Evolutionary conservation across 2,113 vertebrate genomes (phyloP).

Genomic region (Cololabis saira): DNA sequence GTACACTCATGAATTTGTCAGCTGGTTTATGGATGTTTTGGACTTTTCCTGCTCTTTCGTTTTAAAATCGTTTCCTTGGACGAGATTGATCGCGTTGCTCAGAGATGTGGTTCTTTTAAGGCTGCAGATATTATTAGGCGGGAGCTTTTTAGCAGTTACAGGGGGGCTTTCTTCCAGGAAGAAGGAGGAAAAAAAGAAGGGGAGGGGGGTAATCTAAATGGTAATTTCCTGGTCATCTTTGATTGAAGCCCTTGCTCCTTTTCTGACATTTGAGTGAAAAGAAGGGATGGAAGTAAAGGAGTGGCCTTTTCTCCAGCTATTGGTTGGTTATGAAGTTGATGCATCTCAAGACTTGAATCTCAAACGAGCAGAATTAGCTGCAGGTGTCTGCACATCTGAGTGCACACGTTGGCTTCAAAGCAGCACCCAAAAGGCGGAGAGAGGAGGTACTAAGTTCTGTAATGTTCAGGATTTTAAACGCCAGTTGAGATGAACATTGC

Average conservation of each 20-base stretch:
- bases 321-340: constrained; percentile 19
- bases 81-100: constrained; percentile 14
- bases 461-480: too few relatives aligned
- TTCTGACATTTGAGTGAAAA: constrained; percentile 20
- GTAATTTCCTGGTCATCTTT: constrained; percentile 44
- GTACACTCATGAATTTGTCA: neutral
- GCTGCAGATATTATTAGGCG: constrained; percentile 20
- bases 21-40: constrained; percentile 4
- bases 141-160: neutral
- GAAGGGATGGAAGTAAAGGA: neutral
- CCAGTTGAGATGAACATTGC: too few relatives aligned
- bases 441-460: too few relatives aligned
- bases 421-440: neutral
- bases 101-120: constrained; percentile 31
- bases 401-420: neutral
- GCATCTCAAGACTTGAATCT: constrained; percentile 1
- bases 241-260: constrained; percentile 11
- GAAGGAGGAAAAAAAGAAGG: neutral
- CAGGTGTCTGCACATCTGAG: neutral
- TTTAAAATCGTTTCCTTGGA: constrained; percentile 22
- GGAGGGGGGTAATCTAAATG: constrained; percentile 48
- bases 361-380: neutral
- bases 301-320: constrained; percentile 1
- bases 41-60: neutral
- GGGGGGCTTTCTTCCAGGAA: constrained; percentile 7